Conservation (phyloP, 2,113 vertebrate species). For the Fukomys damarensis region DNA sequence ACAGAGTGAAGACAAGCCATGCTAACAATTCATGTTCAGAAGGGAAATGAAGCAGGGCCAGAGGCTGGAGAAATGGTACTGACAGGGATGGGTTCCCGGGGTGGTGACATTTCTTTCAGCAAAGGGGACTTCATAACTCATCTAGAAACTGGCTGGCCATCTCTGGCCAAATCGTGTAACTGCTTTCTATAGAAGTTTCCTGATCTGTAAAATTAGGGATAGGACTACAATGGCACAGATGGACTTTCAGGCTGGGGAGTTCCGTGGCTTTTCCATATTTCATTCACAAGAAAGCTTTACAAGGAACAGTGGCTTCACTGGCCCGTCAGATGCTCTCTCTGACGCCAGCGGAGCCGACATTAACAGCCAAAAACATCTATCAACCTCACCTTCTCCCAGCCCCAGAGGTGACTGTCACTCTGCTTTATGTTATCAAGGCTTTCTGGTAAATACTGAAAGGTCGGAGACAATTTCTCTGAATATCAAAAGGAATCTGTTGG, state of each 20-base stretch:
- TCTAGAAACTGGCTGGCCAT: background rate
- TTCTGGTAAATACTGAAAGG: background rate
- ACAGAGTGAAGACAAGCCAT: background rate
- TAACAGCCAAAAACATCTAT: background rate
- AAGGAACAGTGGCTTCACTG: background rate
- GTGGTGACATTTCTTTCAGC: background rate
- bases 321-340: background rate
- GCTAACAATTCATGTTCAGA: background rate
- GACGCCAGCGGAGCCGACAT: background rate
- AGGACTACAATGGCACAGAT: background rate
- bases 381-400: background rate
- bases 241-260: background rate
- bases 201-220: background rate
- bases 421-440: background rate
- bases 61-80: too few species aligned
- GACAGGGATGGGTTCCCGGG: background rate
- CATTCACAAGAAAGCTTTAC: background rate
- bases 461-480: background rate
- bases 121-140: background rate
- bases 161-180: background rate
- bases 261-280: background rate
- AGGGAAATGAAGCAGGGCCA: background rate
- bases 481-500: background rate
- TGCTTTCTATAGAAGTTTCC: background rate
- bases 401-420: too few species aligned